Base-by-base conservation (phyloP, 2,888 invertebrate genomes). In the Mamestra brassicae region DNA sequence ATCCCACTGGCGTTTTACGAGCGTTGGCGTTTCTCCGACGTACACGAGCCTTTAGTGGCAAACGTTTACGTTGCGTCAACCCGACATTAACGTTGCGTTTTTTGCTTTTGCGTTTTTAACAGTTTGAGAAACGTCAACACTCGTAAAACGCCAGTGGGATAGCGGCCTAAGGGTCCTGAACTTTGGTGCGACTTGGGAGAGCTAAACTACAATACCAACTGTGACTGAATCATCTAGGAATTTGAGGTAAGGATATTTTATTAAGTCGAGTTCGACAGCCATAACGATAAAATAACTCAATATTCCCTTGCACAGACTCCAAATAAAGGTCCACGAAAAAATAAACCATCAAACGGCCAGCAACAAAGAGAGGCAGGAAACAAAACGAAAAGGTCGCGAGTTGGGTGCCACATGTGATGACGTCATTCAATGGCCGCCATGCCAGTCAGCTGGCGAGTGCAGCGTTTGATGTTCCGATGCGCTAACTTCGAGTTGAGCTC, bases 361-460 rank as follows among this genome's bases (percentile, higher is more conserved):
- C 79, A 89, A 83, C 84, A 88, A 87, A 90, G 89, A 89, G 88
- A 89, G 89, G 85, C 85, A 89, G 87, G 86, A 89, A 88, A 89
- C 85, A 90, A 90, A 89, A 88, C 86, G 87, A 91, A 90, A 89
- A 90, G 87, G 86, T 86, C 85, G 88, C 74, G 85, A 88, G 76
- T 88, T 91, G 93, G 90, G 83, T 83, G 90, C 92, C 94, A 94
- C 92, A 94, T 94, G 94, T 93, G 92, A 67, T 94, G 94, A 94
- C 93, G 94, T 94, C 94, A 94, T 64, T 61, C 82, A 78, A 83
- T 83, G 83, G 85, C 87, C 81, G 85, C 79, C 89, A 88, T 80
- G 82, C 71, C 75, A 91, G 91, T 93, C 93, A 94, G 94, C 93
- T 93, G 93, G 86, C 81, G 85, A 85, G 74, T 86, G 85, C 83